Evolutionary conservation across 2,797 vertebrate genomes (phyloP).

Genomic region (Neosalanx taihuensis): DNA sequence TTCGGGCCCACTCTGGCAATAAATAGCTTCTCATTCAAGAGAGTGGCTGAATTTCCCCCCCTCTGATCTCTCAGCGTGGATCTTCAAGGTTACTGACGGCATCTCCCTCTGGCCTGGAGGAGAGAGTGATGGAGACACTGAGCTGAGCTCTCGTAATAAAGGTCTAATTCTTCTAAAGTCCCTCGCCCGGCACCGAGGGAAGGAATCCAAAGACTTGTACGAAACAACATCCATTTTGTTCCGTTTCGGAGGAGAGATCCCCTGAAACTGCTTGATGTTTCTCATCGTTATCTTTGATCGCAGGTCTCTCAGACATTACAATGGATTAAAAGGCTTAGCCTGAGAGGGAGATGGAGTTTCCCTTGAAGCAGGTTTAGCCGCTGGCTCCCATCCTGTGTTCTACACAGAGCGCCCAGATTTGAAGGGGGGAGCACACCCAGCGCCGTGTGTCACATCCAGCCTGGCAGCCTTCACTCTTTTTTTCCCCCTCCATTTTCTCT

Average conservation of each 20-base stretch:
- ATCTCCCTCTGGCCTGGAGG: not conserved
- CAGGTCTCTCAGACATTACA: slow-evolving; percentile 26
- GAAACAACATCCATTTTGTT: slow-evolving; percentile 31
- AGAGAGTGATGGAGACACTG: not conserved
- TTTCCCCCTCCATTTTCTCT: not conserved
- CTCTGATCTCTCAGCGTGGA: not conserved
- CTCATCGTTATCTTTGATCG: slow-evolving; percentile 27
- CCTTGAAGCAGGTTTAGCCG: slow-evolving; percentile 23
- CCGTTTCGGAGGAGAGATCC: slow-evolving; percentile 15
- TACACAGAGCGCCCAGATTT: not conserved
- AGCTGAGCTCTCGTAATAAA: slow-evolving; percentile 23
- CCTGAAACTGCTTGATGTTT: slow-evolving; percentile 11
- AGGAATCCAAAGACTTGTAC: slow-evolving; percentile 23
- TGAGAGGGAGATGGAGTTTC: slow-evolving; percentile 11
- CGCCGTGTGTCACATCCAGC: slow-evolving; percentile 10
- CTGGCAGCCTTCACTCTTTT: slow-evolving; percentile 7
- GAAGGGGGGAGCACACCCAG: not conserved
- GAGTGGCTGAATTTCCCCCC: not conserved
- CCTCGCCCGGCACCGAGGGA: slow-evolving; percentile 17
- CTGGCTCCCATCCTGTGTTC: slow-evolving; percentile 1
- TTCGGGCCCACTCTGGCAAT: slow-evolving; percentile 17
- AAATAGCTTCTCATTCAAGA: not conserved
- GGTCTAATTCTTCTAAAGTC: slow-evolving; percentile 25
- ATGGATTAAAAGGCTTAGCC: slow-evolving; percentile 28
- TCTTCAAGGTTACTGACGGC: slow-evolving; percentile 6